These are phyloP conservation scores for Plotosus lineatus DNA, from an alignment of 2,113 vertebrate species.

Conservation along the genomic window DNA sequence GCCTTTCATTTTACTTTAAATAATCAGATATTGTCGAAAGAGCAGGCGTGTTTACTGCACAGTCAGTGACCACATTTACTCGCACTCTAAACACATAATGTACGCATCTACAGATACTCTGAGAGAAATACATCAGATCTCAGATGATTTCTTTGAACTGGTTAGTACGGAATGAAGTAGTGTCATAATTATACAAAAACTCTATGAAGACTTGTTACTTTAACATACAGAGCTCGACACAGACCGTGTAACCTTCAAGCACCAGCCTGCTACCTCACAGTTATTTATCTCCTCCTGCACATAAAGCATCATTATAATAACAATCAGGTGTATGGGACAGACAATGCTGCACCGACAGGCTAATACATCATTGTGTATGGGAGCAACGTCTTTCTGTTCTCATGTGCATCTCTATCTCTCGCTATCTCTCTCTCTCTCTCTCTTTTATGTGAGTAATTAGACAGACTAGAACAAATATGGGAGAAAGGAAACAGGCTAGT, in stretches of 20 bases:
- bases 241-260: neutral
- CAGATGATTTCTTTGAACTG: neutral
- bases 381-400: neutral
- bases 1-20: too few species aligned
- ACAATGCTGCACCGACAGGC: constrained; percentile 46
- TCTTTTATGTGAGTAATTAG: constrained; percentile 15
- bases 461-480: constrained; percentile 2
- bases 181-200: too few species aligned
- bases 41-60: neutral
- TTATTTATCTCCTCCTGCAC: constrained; percentile 14
- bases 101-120: neutral
- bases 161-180: too few species aligned
- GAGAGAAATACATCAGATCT: too few species aligned
- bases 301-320: constrained; percentile 41
- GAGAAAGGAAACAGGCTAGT: neutral
- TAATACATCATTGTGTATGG: constrained; percentile 27
- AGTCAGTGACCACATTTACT: neutral
- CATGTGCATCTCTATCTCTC: neutral
- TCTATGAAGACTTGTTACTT: too few species aligned
- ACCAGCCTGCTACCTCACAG: neutral
- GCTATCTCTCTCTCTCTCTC: constrained; percentile 1
- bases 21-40: neutral
- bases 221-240: too few species aligned
- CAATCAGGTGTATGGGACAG: constrained; percentile 39
- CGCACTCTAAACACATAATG: neutral